phyloP scores from a whole-genome alignment of 2,797 vertebrate species.

The Phrynocephalus forsythii region DNA sequence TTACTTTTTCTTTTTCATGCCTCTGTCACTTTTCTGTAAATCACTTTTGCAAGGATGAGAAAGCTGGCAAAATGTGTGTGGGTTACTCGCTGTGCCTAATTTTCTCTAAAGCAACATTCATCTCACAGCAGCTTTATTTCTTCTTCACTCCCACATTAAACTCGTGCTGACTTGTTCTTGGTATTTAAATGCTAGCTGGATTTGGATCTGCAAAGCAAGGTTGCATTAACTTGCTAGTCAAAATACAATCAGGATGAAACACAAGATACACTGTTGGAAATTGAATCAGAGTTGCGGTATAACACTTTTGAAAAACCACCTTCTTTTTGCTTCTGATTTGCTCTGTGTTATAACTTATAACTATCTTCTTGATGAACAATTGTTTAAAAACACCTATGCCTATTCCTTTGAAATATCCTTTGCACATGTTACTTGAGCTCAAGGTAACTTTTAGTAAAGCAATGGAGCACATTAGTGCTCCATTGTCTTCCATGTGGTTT shows the following conservation, averaged over 20 bases:
- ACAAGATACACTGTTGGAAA: not conserved
- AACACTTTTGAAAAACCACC: not conserved
- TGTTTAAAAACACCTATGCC: not conserved
- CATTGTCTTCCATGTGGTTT: not conserved
- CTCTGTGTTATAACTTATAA: not conserved
- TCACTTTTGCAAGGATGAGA: slow-evolving; percentile 23
- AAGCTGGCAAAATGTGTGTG: not conserved
- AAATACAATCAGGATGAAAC: slow-evolving; percentile 44
- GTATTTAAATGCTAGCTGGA: slow-evolving; percentile 54
- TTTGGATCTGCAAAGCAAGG: slow-evolving; percentile 49
- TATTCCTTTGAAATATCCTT: not conserved
- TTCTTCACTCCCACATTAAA: slow-evolving; percentile 51
- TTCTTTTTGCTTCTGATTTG: not conserved
- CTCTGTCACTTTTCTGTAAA: slow-evolving; percentile 35
- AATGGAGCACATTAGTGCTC: not conserved
- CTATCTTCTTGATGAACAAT: not conserved
- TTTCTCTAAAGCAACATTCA: slow-evolving; percentile 37
- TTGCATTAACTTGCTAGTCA: slow-evolving; percentile 36
- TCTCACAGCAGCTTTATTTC: slow-evolving; percentile 54
- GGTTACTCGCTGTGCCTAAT: not conserved
- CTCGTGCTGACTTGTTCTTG: slow-evolving; percentile 38
- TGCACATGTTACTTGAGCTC: not conserved
- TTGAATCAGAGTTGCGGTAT: slow-evolving; percentile 15
- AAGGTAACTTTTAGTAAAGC: not conserved
- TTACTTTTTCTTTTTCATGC: not conserved